phyloP scores from a whole-genome alignment of 23 tunicate genomes.

The Phallusia fumigata region DNA sequence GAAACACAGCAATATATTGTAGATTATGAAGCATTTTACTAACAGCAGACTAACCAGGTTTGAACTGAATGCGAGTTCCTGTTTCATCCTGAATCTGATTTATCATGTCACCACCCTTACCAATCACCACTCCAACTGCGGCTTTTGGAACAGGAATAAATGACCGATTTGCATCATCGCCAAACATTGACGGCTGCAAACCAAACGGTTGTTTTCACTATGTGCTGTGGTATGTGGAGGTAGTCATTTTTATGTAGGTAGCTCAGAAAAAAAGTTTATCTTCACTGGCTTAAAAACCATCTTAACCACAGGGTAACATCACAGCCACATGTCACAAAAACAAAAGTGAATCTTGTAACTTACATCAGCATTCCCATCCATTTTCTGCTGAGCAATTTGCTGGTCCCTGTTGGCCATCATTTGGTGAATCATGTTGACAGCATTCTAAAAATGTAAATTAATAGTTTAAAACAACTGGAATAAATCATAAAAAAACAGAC shows the following conservation, averaged over 20 bases:
- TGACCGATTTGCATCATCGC: slow-evolving; percentile 44
- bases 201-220: background rate
- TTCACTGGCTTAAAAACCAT: slow-evolving; percentile 27
- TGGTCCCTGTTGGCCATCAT: slow-evolving; percentile 92
- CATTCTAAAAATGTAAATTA: slow-evolving; percentile 66
- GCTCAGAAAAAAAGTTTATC: background rate
- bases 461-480: too few relatives aligned
- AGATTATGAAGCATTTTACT: too few relatives aligned
- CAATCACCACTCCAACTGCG: slow-evolving; percentile 98
- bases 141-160: slow-evolving; percentile 92
- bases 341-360: background rate
- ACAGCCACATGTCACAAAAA: slow-evolving; percentile 1
- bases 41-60: slow-evolving; percentile 62
- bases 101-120: slow-evolving; percentile 98
- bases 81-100: slow-evolving; percentile 92
- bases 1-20: too few relatives aligned
- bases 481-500: too few relatives aligned
- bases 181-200: slow-evolving; percentile 35
- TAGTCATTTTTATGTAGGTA: background rate
- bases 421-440: slow-evolving; percentile 79
- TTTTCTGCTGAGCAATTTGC: slow-evolving; percentile 71
- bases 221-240: background rate
- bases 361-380: slow-evolving; percentile 43
- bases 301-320: slow-evolving; percentile 57
- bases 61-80: slow-evolving; percentile 91